A percentile compares a stretch with the other conserved stretches of the same genome.
Evolutionary conservation across 2,113 vertebrate genomes (phyloP).

Genomic region (Phaethon lepturus): DNA sequence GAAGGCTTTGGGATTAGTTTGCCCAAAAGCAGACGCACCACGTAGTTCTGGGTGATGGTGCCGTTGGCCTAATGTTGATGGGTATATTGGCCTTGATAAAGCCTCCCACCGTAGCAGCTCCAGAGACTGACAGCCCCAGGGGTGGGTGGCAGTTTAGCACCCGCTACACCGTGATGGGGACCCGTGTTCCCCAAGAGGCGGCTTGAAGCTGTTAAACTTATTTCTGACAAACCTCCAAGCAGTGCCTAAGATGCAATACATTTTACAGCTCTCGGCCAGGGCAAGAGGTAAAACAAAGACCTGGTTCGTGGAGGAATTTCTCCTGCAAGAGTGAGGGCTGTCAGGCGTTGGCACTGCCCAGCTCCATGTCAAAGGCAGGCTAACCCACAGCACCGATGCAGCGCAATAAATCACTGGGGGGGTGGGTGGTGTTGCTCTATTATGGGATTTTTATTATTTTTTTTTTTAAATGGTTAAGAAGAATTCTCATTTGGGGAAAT

Average conservation of each 20-base stretch:
- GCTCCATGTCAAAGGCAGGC: neutral
- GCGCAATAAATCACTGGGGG: neutral
- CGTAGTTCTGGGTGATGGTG: neutral
- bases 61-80: neutral
- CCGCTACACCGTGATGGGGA: rapidly evolving
- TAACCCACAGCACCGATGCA: neutral
- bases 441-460: neutral
- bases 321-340: neutral
- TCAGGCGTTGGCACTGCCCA: neutral
- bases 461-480: neutral
- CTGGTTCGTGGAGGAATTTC: neutral
- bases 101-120: rapidly evolving
- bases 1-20: neutral
- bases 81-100: neutral
- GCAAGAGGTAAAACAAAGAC: neutral
- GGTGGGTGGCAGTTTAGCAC: neutral
- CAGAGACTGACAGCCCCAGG: neutral
- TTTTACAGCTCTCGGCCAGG: neutral
- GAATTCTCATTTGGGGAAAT: neutral
- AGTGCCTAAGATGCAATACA: neutral
- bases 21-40: neutral
- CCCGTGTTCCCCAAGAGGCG: rapidly evolving
- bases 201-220: neutral
- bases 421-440: neutral
- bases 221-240: neutral